phyloP scores from a whole-genome alignment of 92 coral and sea anemone genomes.

The Ricordea florida region DNA sequence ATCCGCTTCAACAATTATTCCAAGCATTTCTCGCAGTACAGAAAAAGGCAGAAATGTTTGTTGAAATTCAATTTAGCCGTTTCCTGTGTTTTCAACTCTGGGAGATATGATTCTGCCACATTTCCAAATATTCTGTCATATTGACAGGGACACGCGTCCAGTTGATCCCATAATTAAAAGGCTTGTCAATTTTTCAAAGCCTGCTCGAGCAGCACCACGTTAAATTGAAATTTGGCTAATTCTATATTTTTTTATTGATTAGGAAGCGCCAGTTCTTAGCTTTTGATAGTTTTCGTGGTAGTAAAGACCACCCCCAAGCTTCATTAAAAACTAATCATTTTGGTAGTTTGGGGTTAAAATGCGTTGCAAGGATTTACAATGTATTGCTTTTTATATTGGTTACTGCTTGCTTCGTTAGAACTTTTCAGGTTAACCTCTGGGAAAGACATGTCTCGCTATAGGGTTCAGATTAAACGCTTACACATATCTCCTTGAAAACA shows the following conservation, averaged over 20 bases:
- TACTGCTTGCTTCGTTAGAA: no score
- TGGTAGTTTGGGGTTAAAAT: not conserved
- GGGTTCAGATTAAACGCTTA: slow-evolving; percentile 23
- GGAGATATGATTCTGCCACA: slow-evolving; percentile 23
- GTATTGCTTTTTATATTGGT: no score
- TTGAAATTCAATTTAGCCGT: slow-evolving; percentile 23
- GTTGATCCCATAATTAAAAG: slow-evolving; percentile 10
- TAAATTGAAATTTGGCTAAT: no score
- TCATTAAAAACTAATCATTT: slow-evolving; percentile 32
- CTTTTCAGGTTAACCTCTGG: no score
- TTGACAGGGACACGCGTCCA: slow-evolving; percentile 3
- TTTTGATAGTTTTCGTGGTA: slow-evolving; percentile 18
- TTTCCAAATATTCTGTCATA: slow-evolving; percentile 6
- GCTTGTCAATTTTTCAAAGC: slow-evolving; percentile 9
- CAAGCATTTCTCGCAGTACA: slow-evolving; percentile 24
- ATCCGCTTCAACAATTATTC: slow-evolving; percentile 36
- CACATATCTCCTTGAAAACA: slow-evolving; percentile 25
- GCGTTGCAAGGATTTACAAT: not conserved
- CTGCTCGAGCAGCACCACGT: no score
- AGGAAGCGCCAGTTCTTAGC: no score
- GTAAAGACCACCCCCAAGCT: slow-evolving; percentile 29
- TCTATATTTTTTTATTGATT: no score
- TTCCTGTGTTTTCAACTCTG: slow-evolving; percentile 19
- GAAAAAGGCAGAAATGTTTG: slow-evolving; percentile 25
- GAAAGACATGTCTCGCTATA: no score